Base-by-base conservation (phyloP, 2,113 vertebrate species). In the Edolisoma coerulescens region DNA sequence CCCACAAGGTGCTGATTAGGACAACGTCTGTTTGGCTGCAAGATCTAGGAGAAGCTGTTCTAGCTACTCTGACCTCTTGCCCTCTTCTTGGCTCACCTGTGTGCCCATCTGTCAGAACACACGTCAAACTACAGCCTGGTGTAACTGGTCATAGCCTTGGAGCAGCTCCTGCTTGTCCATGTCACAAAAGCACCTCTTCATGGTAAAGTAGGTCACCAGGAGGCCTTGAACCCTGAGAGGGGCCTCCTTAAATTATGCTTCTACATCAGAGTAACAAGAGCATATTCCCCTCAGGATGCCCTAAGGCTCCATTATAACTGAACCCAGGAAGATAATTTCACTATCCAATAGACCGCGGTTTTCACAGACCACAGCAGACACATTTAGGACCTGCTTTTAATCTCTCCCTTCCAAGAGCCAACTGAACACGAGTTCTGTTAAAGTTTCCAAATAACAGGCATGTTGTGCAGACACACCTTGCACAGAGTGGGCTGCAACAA, bases 291-390 rank as follows among this genome's bases (percentile, higher is more conserved):
- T 80, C 59, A 85, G 85, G 79, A 78, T 83, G 32, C 82, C 92
- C 67, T 77, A 79, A 83, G 37, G 79, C 92, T 85, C 82, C 10
- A 3, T 85, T 85, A 71, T 49, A 91, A 83, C 67, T 8, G 79
- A 91, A n/a, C n/a, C 67, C 35, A 80, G 45, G 53, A 93, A 87
- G 87, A 63, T 67, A 92, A 90, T 65, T 91, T 83, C 86, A 77
- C 71, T 82, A 80, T 83, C 85, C 85, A 70, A 61, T 1, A 92
- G 79, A 69, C n/a, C 4, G 3, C 1, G 33, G 63, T 77, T 95
- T 95, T 52, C 79, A 83, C 63, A 92, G 70, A 87, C 71, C 82
- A 92, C 82, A 90, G 84, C 70, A 74, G 71, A 90, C 39, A 85
- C 23, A 73, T 61, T 77, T 41, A 85, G 68, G 59, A 84, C 35